Percentiles rank a stretch among this genome's conserved stretches.
Evolutionary conservation across 2,797 vertebrate species (phyloP).

Genomic region (Zonotrichia albicollis): DNA sequence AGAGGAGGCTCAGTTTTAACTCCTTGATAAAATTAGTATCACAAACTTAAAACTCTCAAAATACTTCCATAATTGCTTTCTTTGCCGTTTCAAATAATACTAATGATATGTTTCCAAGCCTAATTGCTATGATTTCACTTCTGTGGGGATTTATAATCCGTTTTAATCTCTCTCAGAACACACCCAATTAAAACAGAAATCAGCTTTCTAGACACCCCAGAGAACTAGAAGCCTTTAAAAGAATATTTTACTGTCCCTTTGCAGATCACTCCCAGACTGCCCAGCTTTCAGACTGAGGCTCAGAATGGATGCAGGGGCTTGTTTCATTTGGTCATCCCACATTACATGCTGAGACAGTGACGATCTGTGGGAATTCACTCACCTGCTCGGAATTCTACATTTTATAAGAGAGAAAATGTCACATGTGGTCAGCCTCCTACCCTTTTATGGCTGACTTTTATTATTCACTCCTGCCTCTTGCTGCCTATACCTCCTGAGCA

Average conservation of each 20-base stretch:
- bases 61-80: neutral
- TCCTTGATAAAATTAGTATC: neutral
- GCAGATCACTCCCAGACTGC: neutral
- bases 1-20: neutral
- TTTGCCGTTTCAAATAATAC: neutral
- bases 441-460: slow-evolving; percentile 55
- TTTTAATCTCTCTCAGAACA: neutral
- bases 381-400: slow-evolving; percentile 21
- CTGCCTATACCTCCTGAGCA: slow-evolving; percentile 44
- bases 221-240: neutral
- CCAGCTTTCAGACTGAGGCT: neutral
- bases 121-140: slow-evolving; percentile 8
- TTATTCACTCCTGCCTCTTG: slow-evolving; percentile 30
- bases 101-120: neutral
- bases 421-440: slow-evolving; percentile 51
- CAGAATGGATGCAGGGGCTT: neutral
- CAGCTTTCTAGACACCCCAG: neutral
- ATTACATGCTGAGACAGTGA: slow-evolving; percentile 46
- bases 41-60: neutral
- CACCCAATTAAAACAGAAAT: neutral
- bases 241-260: slow-evolving; percentile 11
- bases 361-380: slow-evolving; percentile 41
- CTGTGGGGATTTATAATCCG: neutral
- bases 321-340: neutral
- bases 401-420: slow-evolving; percentile 40